Evolutionary conservation across 2,113 vertebrate species (phyloP).

Genomic region (Crotalus tigris): DNA sequence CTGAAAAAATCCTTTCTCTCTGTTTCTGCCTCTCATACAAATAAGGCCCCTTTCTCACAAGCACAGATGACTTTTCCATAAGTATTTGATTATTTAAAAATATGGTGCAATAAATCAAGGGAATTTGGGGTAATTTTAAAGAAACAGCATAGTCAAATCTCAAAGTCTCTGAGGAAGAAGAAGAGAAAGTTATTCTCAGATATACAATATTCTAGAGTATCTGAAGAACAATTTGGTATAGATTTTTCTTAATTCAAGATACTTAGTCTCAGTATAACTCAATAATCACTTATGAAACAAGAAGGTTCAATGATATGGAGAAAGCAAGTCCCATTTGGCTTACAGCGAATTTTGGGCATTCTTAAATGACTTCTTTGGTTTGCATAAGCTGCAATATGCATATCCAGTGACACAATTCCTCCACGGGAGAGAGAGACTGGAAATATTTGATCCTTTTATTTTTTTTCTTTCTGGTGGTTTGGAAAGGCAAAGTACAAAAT

Average conservation of each 20-base stretch:
- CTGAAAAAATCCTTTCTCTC: neutral
- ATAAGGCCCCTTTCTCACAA: slow-evolving; percentile 31
- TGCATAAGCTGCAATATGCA: neutral
- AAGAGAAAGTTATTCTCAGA: slow-evolving; percentile 45
- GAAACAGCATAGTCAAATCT: slow-evolving; percentile 32
- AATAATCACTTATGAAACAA: slow-evolving; percentile 38
- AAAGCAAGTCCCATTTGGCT: slow-evolving; percentile 35
- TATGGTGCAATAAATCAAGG: slow-evolving; percentile 53
- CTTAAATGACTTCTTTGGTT: neutral
- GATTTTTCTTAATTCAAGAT: slow-evolving; percentile 49
- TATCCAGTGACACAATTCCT: neutral
- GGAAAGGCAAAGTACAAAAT: neutral
- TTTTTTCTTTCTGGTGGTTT: neutral
- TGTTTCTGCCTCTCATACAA: neutral
- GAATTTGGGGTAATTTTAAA: slow-evolving; percentile 37
- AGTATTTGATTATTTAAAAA: slow-evolving; percentile 42
- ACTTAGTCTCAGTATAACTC: slow-evolving; percentile 33
- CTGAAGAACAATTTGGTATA: slow-evolving; percentile 40
- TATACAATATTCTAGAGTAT: slow-evolving; percentile 51
- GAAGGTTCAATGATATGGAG: slow-evolving; percentile 49
- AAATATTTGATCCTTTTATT: neutral
- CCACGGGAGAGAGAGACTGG: neutral
- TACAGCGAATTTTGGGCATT: neutral
- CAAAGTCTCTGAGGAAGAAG: slow-evolving; percentile 45
- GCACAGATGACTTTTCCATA: slow-evolving; percentile 19